phyloP scores from a whole-genome alignment of 2,888 invertebrate species.

The Boloria euphrosyne region DNA sequence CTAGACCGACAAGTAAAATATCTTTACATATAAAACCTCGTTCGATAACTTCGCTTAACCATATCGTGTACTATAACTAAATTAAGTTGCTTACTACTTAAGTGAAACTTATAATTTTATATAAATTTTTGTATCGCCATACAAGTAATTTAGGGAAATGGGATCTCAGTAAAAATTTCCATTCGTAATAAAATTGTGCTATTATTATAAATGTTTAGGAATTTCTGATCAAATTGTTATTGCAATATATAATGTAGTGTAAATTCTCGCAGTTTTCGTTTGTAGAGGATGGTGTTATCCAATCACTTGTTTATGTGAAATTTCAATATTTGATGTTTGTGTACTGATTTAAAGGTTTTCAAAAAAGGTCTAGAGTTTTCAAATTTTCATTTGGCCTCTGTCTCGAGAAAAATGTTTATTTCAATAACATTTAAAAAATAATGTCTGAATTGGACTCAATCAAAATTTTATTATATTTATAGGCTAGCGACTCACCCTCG shows the following conservation, averaged over 20 bases:
- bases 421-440: too few relatives aligned
- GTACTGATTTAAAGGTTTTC: background rate
- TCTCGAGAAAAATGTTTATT: too few relatives aligned
- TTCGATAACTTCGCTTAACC: slow-evolving; percentile 3
- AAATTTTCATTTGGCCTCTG: too few relatives aligned
- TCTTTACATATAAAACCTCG: slow-evolving; percentile 7
- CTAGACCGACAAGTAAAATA: slow-evolving; percentile 4
- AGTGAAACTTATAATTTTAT: background rate
- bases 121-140: slow-evolving; percentile 6
- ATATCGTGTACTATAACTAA: slow-evolving; percentile 1
- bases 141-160: slow-evolving; percentile 1
- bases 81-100: slow-evolving; percentile 3
- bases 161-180: slow-evolving; percentile 26
- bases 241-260: background rate
- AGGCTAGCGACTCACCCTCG: too few relatives aligned
- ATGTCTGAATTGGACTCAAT: too few relatives aligned
- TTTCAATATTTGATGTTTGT: slow-evolving; percentile 9
- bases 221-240: background rate
- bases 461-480: too few relatives aligned
- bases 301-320: slow-evolving; percentile 2
- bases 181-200: slow-evolving; percentile 1
- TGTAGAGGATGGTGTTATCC: slow-evolving; percentile 9
- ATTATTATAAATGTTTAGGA: slow-evolving; percentile 7
- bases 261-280: background rate
- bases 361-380: too few relatives aligned